Evolutionary conservation across 1,140 invertebrate genomes (phyloP).

Genomic region (Oedothorax gibbosus): DNA sequence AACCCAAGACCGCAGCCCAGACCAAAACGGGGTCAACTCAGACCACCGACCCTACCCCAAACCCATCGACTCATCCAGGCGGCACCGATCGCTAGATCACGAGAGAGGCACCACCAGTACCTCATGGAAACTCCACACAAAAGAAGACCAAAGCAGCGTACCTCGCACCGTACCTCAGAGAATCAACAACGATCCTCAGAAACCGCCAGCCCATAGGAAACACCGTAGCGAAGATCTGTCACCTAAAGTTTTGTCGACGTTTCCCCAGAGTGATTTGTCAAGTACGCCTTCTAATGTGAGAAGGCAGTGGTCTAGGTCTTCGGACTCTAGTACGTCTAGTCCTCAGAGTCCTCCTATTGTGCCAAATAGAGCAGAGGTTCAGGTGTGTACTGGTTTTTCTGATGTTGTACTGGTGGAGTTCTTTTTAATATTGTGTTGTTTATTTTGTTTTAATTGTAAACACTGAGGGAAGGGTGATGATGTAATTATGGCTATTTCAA

Average conservation of each 20-base stretch:
- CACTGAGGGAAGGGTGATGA: too few relatives aligned
- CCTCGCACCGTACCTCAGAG: background rate
- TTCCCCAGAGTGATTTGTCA: constrained; percentile 14
- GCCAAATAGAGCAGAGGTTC: constrained; percentile 46
- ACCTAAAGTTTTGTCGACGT: constrained; percentile 41
- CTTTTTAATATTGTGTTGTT: background rate
- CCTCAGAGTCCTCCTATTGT: constrained; percentile 58
- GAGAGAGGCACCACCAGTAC: constrained; percentile 38
- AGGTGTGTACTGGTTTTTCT: background rate
- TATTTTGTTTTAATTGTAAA: too few relatives aligned
- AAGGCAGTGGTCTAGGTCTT: constrained; percentile 52
- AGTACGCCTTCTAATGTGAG: constrained; percentile 39
- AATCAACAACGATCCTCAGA: constrained; percentile 2
- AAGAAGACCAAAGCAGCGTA: constrained; percentile 42
- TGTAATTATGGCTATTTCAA: too few relatives aligned
- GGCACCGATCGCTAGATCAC: constrained; percentile 48
- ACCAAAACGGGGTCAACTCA: constrained; percentile 44
- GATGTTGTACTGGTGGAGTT: background rate
- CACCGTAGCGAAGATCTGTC: constrained; percentile 55
- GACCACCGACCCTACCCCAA: constrained; percentile 33
- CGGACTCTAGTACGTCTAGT: constrained; percentile 59
- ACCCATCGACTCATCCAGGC: constrained; percentile 11
- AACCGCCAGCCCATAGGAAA: constrained; percentile 52
- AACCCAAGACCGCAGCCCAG: constrained; percentile 41
- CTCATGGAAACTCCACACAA: constrained; percentile 53